Base-by-base conservation (phyloP, 2,888 invertebrate species). In the Germaria angustata region DNA sequence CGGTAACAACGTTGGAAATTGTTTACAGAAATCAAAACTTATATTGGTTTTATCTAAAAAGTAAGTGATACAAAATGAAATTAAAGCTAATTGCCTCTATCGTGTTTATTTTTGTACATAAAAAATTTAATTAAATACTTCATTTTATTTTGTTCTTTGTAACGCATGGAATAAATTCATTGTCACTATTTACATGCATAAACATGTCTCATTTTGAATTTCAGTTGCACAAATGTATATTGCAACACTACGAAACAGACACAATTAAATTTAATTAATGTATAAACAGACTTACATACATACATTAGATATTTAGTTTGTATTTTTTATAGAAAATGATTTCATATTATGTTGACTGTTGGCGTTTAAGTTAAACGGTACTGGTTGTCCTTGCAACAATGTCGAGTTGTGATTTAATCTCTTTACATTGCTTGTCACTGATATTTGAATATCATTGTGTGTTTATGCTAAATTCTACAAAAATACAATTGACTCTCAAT, bases 71-170 rank as follows among this genome's bases (percentile, higher is more conserved):
- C 6, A 15, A 41, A 4, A 24, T n/a, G 0, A 65, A 34, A 36
- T 69, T 55, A 69, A 55, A 57, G 9, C 49, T 63, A 80, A 80
- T 75, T 80, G 65, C 75, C 57, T 80, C 71, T 80, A 41, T 36
- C 36, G 17, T 22, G 24, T 41, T 22, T 28, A 24, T 24, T 8
- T 17, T 9, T 68, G 24, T 17, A 17, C 24, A 28, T 51, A 15
- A 9, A 53, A 68, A 76, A 59, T 76, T 32, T 76, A 76, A 76
- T 80, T 80, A 71, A 80, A 80, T 41, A 36, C 17, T 63, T 59
- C 57, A 22, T 63, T 69, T 63, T 20, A 34, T 32, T 49, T 66
- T 46, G 22, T 39, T 13, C 9, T 51, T 39, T 72, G 34, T 15
- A 13, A 32, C n/a, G 53, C 24, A 36, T 59, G 20, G 61, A 36